These are phyloP conservation scores for Pammene aurita DNA, from an alignment of 2,888 invertebrate species.

Conservation along the genomic window DNA sequence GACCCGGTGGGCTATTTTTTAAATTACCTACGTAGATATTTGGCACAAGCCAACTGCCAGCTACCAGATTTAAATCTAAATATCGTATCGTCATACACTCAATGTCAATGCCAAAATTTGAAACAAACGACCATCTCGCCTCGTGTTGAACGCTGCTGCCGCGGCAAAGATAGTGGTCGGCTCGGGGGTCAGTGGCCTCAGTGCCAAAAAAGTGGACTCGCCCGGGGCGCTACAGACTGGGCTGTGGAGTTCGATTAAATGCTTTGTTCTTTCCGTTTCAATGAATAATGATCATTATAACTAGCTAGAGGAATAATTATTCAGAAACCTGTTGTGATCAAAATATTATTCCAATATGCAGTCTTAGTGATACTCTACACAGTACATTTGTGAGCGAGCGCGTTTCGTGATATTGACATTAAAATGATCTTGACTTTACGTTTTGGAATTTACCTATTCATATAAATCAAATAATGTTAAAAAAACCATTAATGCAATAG, in stretches of 20 bases:
- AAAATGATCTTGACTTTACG: too few relatives aligned
- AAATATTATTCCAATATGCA: not conserved
- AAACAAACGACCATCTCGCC: not conserved
- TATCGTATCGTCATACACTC: not conserved
- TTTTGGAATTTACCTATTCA: too few relatives aligned
- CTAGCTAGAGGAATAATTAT: not conserved
- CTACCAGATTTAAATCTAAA: too few relatives aligned
- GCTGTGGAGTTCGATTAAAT: constrained; percentile 8
- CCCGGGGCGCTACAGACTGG: constrained; percentile 27
- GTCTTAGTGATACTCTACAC: too few relatives aligned
- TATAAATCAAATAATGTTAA: too few relatives aligned
- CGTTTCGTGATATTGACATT: too few relatives aligned
- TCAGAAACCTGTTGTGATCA: not conserved
- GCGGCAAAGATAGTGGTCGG: not conserved
- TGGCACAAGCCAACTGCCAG: too few relatives aligned
- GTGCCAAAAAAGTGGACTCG: constrained; percentile 38
- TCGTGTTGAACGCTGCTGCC: not conserved
- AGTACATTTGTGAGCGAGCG: too few relatives aligned
- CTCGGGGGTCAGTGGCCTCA: constrained; percentile 25
- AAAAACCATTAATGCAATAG: too few relatives aligned
- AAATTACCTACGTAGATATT: too few relatives aligned
- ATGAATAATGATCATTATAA: constrained; percentile 11
- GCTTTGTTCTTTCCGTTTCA: constrained; percentile 12
- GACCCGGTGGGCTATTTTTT: too few relatives aligned
- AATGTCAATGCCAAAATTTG: constrained; percentile 3